phyloP scores from a whole-genome alignment of 1,140 invertebrate genomes.

The Ephestia elutella region DNA sequence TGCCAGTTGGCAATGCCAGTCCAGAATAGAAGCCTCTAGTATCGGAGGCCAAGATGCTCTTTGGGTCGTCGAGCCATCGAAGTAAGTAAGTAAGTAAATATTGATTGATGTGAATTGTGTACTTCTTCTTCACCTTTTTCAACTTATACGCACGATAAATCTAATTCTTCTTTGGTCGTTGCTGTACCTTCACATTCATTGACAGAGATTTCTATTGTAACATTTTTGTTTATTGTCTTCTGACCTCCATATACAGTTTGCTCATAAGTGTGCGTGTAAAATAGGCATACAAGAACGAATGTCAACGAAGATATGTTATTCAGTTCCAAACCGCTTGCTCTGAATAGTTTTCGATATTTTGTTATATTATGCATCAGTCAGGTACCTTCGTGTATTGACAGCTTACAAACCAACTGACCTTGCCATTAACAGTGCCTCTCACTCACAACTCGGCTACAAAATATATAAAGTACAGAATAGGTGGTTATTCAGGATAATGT shows the following conservation, averaged over 20 bases:
- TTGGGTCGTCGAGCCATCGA: no score
- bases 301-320: background rate
- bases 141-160: no score
- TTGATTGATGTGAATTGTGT: no score
- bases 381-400: background rate
- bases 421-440: background rate
- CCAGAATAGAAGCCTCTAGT: no score
- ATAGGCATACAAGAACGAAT: background rate
- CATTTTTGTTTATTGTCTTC: no score
- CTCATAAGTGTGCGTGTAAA: no score
- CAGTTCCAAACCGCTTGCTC: background rate
- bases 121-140: no score
- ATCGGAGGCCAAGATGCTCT: no score
- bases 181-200: background rate
- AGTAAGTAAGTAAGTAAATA: no score
- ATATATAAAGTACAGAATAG: background rate
- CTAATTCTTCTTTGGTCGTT: background rate
- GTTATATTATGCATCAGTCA: background rate
- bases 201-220: background rate
- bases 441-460: background rate
- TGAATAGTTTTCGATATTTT: background rate
- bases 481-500: no score
- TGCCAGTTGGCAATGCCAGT: no score
- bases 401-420: constrained; percentile 4
- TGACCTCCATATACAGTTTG: no score